phyloP scores from a whole-genome alignment of 2,888 invertebrate species.

The Pachliopta kotzebuea region DNA sequence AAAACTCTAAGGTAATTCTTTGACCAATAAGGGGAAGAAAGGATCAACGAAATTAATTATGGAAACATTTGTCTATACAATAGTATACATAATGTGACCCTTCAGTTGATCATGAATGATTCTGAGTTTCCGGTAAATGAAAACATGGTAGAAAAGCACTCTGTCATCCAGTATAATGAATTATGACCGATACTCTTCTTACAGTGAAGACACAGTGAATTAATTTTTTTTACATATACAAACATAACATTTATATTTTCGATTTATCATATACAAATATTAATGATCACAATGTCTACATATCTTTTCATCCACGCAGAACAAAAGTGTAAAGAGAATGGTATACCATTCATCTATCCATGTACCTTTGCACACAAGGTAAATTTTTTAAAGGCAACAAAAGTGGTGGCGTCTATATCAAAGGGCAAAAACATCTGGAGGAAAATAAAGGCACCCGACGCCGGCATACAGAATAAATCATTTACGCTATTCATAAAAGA shows the following conservation, averaged over 20 bases:
- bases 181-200: too few species aligned
- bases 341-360: constrained; percentile 11
- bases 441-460: constrained; percentile 45
- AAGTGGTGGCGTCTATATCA: constrained; percentile 37
- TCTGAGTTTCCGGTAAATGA: too few species aligned
- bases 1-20: too few species aligned
- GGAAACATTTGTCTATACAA: too few species aligned
- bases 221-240: not conserved
- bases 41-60: too few species aligned
- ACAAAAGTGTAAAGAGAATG: constrained; percentile 23
- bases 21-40: too few species aligned
- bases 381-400: constrained; percentile 30
- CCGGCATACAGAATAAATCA: constrained; percentile 69
- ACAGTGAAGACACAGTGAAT: too few species aligned
- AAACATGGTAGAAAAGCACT: too few species aligned
- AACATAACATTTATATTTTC: not conserved
- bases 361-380: constrained; percentile 16
- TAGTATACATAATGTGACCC: too few species aligned
- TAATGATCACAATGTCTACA: constrained; percentile 5
- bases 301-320: constrained; percentile 3
- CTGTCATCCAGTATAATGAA: too few species aligned
- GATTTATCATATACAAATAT: not conserved
- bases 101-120: too few species aligned
- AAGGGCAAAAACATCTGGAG: constrained; percentile 39
- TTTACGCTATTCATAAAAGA: constrained; percentile 77